phyloP scores from a whole-genome alignment of 2,113 vertebrate species.

The Corythornis cristatus region DNA sequence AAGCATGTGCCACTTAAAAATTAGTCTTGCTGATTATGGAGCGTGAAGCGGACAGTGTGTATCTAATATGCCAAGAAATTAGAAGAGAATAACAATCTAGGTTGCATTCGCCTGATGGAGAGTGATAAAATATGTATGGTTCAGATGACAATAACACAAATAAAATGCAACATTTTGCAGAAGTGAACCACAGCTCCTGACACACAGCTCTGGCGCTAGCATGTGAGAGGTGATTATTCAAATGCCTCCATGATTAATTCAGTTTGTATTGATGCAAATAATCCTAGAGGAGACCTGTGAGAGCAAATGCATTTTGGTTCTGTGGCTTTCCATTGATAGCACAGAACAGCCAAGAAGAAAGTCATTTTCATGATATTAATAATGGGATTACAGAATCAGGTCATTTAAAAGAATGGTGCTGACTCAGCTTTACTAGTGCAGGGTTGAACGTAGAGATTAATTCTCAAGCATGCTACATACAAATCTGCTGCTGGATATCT shows the following conservation, averaged over 20 bases:
- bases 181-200: background rate
- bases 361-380: conserved; percentile 82
- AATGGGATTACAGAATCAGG: conserved; percentile 84
- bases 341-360: conserved; percentile 74
- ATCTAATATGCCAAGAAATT: conserved; percentile 10
- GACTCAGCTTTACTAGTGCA: conserved; percentile 71
- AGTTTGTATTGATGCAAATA: conserved; percentile 79
- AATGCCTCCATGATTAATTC: conserved; percentile 74
- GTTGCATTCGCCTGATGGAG: background rate
- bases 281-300: conserved; percentile 71
- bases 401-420: conserved; percentile 80
- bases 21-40: conserved; percentile 30
- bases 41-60: background rate
- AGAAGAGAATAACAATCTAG: conserved; percentile 27
- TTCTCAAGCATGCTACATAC: conserved; percentile 59
- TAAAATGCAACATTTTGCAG: background rate
- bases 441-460: conserved; percentile 74
- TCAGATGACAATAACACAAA: conserved; percentile 21
- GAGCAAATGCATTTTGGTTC: conserved; percentile 75
- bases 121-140: conserved; percentile 34
- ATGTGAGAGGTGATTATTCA: conserved; percentile 67
- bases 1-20: conserved; percentile 32
- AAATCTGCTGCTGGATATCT: conserved; percentile 63
- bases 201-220: background rate
- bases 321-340: conserved; percentile 75